Percentiles rank a stretch among this genome's conserved stretches.
Conservation (phyloP, 2,888 invertebrate genomes). For the Dicycla oo region DNA sequence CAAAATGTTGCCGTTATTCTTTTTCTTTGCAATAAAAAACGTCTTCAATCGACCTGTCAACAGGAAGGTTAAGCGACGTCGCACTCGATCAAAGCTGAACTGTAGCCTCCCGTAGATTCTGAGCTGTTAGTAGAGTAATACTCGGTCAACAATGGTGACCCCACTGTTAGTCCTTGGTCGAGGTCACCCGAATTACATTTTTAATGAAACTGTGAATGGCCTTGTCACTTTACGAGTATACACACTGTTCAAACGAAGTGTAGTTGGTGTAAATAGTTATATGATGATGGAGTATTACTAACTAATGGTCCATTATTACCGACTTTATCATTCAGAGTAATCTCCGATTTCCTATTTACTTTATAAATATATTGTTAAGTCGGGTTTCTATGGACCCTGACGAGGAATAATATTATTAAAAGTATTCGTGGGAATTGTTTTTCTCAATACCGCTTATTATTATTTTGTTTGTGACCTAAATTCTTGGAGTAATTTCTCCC, state of each 20-base stretch:
- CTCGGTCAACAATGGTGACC: conserved; percentile 36
- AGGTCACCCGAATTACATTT: conserved; percentile 40
- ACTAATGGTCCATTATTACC: conserved; percentile 27
- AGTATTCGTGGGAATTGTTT: conserved; percentile 3
- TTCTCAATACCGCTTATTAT: neutral
- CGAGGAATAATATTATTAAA: neutral
- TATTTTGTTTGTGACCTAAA: neutral
- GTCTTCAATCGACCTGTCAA: conserved; percentile 26
- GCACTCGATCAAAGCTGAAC: conserved; percentile 35
- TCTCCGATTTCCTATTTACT: neutral
- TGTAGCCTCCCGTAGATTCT: conserved; percentile 19
- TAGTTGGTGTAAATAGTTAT: conserved; percentile 32
- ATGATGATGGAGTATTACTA: conserved; percentile 25
- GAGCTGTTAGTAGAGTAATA: conserved; percentile 27
- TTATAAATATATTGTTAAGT: conserved; percentile 6
- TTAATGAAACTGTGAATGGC: conserved; percentile 46
- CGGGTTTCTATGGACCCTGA: neutral
- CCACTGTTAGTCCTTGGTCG: conserved; percentile 30
- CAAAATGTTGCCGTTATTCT: conserved; percentile 2
- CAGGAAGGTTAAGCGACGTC: conserved; percentile 25
- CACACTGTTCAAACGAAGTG: conserved; percentile 11
- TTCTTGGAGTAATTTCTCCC: neutral
- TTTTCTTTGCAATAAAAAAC: conserved; percentile 21
- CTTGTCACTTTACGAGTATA: conserved; percentile 35
- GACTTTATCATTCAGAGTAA: conserved; percentile 20